Evolutionary conservation across 2,113 vertebrate genomes (phyloP).

Genomic region (Dermatemys mawii): DNA sequence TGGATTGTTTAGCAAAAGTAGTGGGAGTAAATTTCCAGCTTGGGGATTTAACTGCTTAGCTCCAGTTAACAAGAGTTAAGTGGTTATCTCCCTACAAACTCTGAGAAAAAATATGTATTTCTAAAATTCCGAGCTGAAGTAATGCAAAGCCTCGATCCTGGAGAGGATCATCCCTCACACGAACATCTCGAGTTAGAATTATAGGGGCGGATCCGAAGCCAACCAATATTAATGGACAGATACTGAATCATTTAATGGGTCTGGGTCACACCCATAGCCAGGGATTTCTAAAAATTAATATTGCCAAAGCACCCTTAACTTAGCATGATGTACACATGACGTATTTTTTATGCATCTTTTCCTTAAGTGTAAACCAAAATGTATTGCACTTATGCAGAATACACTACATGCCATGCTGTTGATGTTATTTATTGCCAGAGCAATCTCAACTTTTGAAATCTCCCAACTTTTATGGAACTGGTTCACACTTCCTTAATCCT

Average conservation of each 20-base stretch:
- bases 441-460: constrained; percentile 45
- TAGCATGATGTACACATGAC: background rate
- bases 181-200: background rate
- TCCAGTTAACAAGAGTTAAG: background rate
- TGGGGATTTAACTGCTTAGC: background rate
- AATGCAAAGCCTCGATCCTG: background rate
- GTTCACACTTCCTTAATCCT: background rate
- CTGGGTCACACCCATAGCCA: background rate
- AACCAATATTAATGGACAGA: background rate
- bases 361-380: background rate
- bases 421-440: constrained; percentile 26
- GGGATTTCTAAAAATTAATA: background rate
- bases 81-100: background rate
- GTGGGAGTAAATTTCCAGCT: background rate
- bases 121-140: background rate
- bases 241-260: background rate
- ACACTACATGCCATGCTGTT: background rate
- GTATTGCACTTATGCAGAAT: constrained; percentile 41
- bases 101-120: background rate
- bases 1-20: background rate
- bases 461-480: constrained; percentile 1
- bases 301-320: background rate
- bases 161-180: background rate
- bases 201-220: background rate
- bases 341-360: constrained; percentile 28